Evolutionary conservation across 2,797 vertebrate species (phyloP), one percentile per base, ranked within the genome.

Genomic region (Danio kyathit): DNA sequence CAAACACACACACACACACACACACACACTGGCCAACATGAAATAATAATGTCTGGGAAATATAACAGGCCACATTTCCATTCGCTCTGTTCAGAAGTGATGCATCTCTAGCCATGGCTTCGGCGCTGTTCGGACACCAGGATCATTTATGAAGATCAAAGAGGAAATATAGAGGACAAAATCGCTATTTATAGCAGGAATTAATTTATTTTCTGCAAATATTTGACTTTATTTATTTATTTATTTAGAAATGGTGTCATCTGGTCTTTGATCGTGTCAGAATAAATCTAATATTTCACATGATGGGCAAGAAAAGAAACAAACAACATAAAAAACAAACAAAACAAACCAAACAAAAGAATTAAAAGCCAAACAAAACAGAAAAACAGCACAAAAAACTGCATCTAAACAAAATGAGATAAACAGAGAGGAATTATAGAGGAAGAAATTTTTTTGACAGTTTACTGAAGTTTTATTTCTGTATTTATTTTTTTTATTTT

Each of bases 261-360:
- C 75, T 77, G 63, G 75, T 78, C 63, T 54, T 73, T 77, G 80
- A 85, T 91, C 88, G 93, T 89, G 88, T 89, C 85, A 90, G 48
- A 43, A 69, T 92, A 93, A 94, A 93, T 91, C 85, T 89, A 64
- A 1, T 82, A 89, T 93, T 82, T 89, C 92, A 93, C 92, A 92
- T 91, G 89, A 92, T 90, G 91, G 87, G 84, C 88, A 88, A 87
- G 82, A 90, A 86, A 90, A 91, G 86, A 87, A 79, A 91, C 91
- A 92, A 91, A 29, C 29, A 3, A 29, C 29, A 29, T 29, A 29
- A 29, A 29, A 29, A 29, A 29, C 29, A n/a, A n/a, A n/a, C n/a
- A n/a, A n/a, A n/a, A n/a, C n/a, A n/a, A n/a, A n/a, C n/a, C n/a
- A n/a, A n/a, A n/a, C n/a, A n/a, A n/a, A n/a, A n/a, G n/a, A n/a